Conservation (phyloP, 2,888 invertebrate species). For the Netelia melanura region DNA sequence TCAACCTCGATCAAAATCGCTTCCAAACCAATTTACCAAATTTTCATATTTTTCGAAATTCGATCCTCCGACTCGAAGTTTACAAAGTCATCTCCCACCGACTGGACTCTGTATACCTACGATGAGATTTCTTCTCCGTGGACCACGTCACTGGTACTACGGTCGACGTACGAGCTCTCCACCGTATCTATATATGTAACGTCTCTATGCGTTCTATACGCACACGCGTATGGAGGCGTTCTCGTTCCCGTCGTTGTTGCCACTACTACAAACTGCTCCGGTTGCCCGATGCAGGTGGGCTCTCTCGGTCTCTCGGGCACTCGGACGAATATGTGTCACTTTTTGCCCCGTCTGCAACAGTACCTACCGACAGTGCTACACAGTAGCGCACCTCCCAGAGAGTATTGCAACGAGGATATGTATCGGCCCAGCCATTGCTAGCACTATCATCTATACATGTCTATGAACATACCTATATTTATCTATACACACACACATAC, state of each 20-base stretch:
- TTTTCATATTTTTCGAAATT: neutral
- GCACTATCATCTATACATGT: too few species aligned
- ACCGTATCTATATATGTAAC: neutral
- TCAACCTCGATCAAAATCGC: neutral
- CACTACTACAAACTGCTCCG: neutral
- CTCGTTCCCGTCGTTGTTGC: constrained; percentile 28
- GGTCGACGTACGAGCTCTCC: neutral
- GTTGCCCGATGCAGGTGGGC: constrained; percentile 15
- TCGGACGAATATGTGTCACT: constrained; percentile 72
- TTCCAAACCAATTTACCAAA: neutral
- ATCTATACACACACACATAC: neutral
- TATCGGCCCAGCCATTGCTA: neutral
- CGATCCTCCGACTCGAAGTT: neutral
- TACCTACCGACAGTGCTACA: constrained; percentile 44
- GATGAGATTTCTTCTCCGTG: neutral
- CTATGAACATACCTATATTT: neutral
- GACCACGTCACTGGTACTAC: neutral
- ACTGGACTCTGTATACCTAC: too few species aligned
- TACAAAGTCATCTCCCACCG: neutral
- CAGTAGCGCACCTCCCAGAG: constrained; percentile 38
- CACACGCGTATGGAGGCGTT: constrained; percentile 9
- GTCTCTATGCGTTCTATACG: neutral
- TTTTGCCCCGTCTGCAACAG: constrained; percentile 65
- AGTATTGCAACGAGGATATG: constrained; percentile 22
- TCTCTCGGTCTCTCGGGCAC: constrained; percentile 60